These are phyloP conservation scores for Lasioglossum villosulum DNA, from an alignment of 2,888 invertebrate genomes.

Conservation along the genomic window DNA sequence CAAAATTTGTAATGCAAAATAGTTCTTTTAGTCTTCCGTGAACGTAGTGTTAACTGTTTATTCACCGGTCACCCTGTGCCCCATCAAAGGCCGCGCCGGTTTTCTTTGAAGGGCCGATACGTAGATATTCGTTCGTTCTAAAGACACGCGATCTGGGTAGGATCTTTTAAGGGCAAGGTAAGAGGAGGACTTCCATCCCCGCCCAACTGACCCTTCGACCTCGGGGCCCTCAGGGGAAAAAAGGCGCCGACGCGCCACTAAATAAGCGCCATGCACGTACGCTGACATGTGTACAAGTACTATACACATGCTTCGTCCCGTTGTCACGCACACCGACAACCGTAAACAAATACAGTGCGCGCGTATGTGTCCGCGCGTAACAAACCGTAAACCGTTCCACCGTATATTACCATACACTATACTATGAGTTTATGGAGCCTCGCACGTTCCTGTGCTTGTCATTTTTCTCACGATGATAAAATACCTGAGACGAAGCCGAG, in stretches of 20 bases:
- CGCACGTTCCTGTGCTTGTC: slow-evolving; percentile 31
- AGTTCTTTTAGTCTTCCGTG: no score
- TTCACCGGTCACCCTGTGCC: not conserved
- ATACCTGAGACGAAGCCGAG: slow-evolving; percentile 19
- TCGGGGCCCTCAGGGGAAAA: slow-evolving; percentile 60
- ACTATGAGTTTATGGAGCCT: slow-evolving; percentile 52
- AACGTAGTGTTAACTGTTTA: no score
- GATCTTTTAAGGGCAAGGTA: slow-evolving; percentile 58
- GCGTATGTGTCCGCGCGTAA: slow-evolving; percentile 8
- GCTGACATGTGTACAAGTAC: slow-evolving; percentile 10
- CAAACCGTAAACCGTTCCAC: slow-evolving; percentile 59
- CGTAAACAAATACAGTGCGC: not conserved
- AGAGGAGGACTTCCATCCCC: slow-evolving; percentile 66
- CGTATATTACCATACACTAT: slow-evolving; percentile 58
- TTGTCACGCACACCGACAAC: not conserved
- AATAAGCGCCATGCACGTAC: slow-evolving; percentile 69
- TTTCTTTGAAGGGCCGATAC: slow-evolving; percentile 55
- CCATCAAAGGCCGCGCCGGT: slow-evolving; percentile 31
- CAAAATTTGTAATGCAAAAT: no score
- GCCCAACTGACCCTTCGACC: slow-evolving; percentile 75
- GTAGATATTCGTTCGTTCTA: slow-evolving; percentile 43
- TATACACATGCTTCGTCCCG: slow-evolving; percentile 21
- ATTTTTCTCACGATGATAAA: slow-evolving; percentile 42
- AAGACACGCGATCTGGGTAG: slow-evolving; percentile 57
- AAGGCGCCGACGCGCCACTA: slow-evolving; percentile 76